These are phyloP conservation scores for Desmophyllum pertusum DNA, from an alignment of 92 coral and sea anemone species.

Conservation along the genomic window DNA sequence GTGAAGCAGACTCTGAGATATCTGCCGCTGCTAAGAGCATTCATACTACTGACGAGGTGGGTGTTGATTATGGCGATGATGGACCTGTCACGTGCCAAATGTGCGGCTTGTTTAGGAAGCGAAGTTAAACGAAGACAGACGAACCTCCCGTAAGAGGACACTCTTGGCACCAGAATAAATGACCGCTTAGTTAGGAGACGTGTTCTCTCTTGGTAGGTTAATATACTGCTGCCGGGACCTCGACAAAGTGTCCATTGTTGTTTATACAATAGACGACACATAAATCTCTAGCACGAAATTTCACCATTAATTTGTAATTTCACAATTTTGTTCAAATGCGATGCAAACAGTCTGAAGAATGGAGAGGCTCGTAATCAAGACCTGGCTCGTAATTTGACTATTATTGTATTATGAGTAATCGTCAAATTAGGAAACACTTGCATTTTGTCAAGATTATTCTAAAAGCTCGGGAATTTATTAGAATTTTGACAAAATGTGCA, in stretches of 20 bases:
- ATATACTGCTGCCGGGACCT: neutral
- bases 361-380: no score
- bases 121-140: neutral
- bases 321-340: neutral
- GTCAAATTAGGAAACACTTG: no score
- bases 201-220: neutral
- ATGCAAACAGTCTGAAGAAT: neutral
- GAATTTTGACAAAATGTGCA: neutral
- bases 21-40: neutral
- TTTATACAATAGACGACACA: neutral
- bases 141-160: neutral
- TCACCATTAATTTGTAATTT: neutral
- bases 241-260: neutral
- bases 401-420: no score
- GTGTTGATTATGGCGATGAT: conserved; percentile 23
- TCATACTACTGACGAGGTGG: neutral
- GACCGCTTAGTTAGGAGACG: neutral
- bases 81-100: conserved; percentile 33
- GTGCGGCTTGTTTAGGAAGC: conserved; percentile 46
- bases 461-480: neutral
- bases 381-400: no score
- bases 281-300: neutral
- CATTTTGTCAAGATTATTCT: no score
- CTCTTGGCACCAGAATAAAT: no score
- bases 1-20: conserved; percentile 4